Evolutionary conservation across 2,888 invertebrate species (phyloP).

Genomic region (Melangyna quadrimaculata): DNA sequence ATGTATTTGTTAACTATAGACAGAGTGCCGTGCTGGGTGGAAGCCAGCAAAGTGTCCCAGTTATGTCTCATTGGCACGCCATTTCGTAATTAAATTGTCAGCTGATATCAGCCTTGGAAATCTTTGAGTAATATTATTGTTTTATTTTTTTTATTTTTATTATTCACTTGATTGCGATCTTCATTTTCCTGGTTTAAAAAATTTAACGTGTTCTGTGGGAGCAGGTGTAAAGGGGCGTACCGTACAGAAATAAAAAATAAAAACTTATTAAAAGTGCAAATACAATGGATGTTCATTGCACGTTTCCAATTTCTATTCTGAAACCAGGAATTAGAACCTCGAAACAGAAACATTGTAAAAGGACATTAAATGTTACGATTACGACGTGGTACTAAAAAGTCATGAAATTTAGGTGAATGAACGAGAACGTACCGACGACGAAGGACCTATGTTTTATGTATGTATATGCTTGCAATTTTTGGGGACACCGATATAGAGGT

Average conservation of each 20-base stretch:
- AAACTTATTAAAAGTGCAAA: conserved; percentile 14
- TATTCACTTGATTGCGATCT: conserved; percentile 41
- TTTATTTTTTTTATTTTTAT: not conserved
- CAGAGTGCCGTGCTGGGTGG: not conserved
- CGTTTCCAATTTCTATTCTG: conserved; percentile 36
- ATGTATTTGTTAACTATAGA: no score
- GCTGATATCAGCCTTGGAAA: conserved; percentile 44
- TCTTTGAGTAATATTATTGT: conserved; percentile 30
- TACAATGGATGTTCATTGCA: conserved; percentile 39
- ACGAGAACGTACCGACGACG: not conserved
- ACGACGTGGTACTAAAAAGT: conserved; percentile 23
- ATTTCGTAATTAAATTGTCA: conserved; percentile 67
- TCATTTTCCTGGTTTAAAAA: conserved; percentile 25
- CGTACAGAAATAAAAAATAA: not conserved
- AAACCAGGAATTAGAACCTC: conserved; percentile 22
- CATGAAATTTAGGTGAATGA: not conserved
- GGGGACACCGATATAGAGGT: conserved; percentile 19
- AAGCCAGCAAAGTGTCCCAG: conserved; percentile 38
- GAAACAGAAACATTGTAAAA: conserved; percentile 22
- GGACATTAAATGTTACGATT: conserved; percentile 35
- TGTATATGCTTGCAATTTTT: not conserved
- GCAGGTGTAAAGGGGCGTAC: not conserved
- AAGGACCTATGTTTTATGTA: not conserved
- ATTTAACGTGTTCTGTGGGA: not conserved
- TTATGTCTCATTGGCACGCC: conserved; percentile 60